These are phyloP conservation scores for human (Homo sapiens) DNA, from an alignment of 2,113 vertebrate species.

Conservation along the genomic window DNA sequence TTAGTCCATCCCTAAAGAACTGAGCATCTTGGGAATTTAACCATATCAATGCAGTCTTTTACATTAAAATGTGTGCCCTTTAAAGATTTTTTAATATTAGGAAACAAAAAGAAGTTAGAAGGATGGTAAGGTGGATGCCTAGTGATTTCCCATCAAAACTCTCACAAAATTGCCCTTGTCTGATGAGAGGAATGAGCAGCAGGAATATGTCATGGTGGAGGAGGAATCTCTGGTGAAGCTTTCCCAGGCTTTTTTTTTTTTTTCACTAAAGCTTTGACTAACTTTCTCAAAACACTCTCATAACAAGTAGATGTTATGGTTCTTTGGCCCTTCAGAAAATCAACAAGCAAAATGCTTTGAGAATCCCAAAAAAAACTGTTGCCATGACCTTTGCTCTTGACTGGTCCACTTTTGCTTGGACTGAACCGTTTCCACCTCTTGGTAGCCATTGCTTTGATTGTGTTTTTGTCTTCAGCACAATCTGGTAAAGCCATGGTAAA, in stretches of 20 bases:
- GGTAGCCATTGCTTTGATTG: no score
- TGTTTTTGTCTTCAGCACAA: no score
- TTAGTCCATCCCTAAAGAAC: neutral
- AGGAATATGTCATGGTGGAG: neutral
- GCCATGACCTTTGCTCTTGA: neutral
- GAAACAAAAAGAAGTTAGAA: neutral
- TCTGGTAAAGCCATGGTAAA: no score
- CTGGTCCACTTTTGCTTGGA: no score
- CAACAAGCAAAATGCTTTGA: neutral
- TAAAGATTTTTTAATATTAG: neutral
- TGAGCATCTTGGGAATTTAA: neutral
- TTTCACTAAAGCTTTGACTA: neutral
- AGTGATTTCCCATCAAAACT: neutral
- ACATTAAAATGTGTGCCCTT: neutral
- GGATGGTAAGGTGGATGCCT: neutral
- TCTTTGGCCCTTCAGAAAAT: neutral
- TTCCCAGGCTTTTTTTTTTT: neutral
- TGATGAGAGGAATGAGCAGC: neutral
- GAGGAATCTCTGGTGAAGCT: neutral
- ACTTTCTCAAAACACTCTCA: neutral
- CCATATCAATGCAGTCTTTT: neutral
- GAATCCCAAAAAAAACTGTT: neutral
- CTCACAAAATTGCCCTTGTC: neutral
- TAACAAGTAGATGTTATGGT: neutral
- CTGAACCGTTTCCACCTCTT: no score